Base-by-base conservation (phyloP, 2,888 invertebrate species). In the Lasioglossum zephyrum region DNA sequence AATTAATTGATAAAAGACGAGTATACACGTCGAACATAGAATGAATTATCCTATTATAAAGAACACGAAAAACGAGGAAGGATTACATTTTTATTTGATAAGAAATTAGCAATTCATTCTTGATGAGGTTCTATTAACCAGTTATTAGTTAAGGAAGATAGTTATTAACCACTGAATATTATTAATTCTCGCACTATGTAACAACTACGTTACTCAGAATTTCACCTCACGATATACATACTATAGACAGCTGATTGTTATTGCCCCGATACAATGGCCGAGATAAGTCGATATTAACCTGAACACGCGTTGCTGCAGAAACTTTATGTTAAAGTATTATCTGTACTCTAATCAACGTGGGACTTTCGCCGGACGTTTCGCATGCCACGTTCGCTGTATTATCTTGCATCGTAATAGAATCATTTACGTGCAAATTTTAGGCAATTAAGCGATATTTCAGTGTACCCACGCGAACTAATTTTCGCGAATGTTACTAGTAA, bases 261-360 rank as follows among this genome's bases (percentile, higher is more conserved):
- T 47, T 73, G 53, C 47, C 31, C 1, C 18, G 49, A 77, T 83
- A 36, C 18, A 83, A 47, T 9, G 13, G n/a, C 9, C 16, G 49
- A 22, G 77, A 70, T 79, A 60, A 79, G 60, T 82, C n/a, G 73
- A 69, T 73, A 82, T 77, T 73, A 86, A 78, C 74, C 22, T 8
- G 73, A 81, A 76, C 73, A 39, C 60, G 26, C 36, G 63, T 49
- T 77, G 57, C 39, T 26, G 49, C 5, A 16, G 73, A 44, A 84
- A 86, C 76, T 86, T 84, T 63, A 44, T 41, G 77, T 44, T 74
- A 73, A 74, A 78, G 47, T 63, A 66, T 75, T 73, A 77, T 80
- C 74, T 72, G 57, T 78, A 77, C 78, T 77, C 47, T 26, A 53
- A 70, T 80, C 80, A 66, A 78, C 75, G 75, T 31, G 73, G 53